Percentiles rank a stretch among this genome's conserved stretches.
Conservation (phyloP, 1,140 invertebrate species). For the Sesamia nonagrioides region DNA sequence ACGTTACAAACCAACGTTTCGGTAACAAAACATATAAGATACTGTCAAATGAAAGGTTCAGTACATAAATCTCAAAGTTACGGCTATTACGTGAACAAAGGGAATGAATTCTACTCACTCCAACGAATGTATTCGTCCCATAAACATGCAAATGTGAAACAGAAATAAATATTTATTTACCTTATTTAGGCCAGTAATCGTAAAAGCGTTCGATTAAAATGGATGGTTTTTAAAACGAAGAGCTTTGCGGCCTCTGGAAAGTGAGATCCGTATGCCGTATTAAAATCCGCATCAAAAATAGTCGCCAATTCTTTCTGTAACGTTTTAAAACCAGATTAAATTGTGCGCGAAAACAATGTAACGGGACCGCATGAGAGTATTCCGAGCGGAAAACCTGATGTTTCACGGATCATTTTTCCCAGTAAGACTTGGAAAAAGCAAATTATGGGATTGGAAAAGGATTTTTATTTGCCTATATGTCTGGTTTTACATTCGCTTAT, state of each 20-base stretch:
- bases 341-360: constrained; percentile 48
- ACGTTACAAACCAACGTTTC: constrained; percentile 17
- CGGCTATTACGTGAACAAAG: constrained; percentile 43
- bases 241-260: constrained; percentile 33
- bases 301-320: constrained; percentile 30
- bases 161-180: constrained; percentile 49
- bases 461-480: constrained; percentile 24
- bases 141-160: constrained; percentile 46
- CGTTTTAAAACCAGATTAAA: constrained; percentile 44
- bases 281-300: constrained; percentile 42
- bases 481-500: neutral
- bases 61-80: constrained; percentile 46
- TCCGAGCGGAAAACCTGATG: constrained; percentile 37
- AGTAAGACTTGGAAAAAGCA: constrained; percentile 35
- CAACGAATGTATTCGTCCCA: constrained; percentile 35
- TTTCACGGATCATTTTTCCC: constrained; percentile 40
- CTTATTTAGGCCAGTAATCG: constrained; percentile 37
- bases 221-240: constrained; percentile 39
- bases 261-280: constrained; percentile 9
- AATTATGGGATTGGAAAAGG: constrained; percentile 12
- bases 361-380: constrained; percentile 26
- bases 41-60: constrained; percentile 36
- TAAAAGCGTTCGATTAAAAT: constrained; percentile 43
- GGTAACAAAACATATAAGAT: constrained; percentile 24
- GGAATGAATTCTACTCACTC: constrained; percentile 41